Evolutionary conservation across 2,888 invertebrate species (phyloP), one percentile per base, ranked within the genome.

Genomic region (Athetis lepigone): DNA sequence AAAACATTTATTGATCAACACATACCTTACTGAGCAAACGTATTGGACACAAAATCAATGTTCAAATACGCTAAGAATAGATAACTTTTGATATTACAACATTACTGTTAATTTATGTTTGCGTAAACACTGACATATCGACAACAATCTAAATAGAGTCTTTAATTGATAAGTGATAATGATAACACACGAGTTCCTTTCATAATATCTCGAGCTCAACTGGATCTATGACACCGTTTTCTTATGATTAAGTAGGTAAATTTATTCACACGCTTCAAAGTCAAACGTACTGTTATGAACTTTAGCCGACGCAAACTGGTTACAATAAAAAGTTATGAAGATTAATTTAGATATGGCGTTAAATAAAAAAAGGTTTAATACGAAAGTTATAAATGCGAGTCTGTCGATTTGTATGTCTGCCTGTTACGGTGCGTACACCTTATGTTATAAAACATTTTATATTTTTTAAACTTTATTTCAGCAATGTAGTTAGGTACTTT

Each of bases 131-230:
- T 43, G 46, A 42, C 49, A 27, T 54, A 55, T 36, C 43, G 11
- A 55, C 33, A 18, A 16, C n/a, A 40, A 75, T 67, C 56, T 63
- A 18, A 54, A 61, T 52, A 60, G 52, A 39, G 13, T 50, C 62
- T 52, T 33, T 39, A 62, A 62, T 52, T 65, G 73, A 80, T n/a
- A n/a, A n/a, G n/a, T n/a, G n/a, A n/a, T n/a, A n/a, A n/a, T n/a
- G n/a, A n/a, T 80, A 74, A 68, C 40, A 67, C 64, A 67, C 81
- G 74, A 60, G 74, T 66, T 55, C 19, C 54, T 50, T 58, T 58
- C 68, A 55, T 64, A 62, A 74, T 69, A 71, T 61, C 70, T 49
- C 49, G 64, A 62, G 66, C 70, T 55, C 75, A 50, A 79, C 80
- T 79, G 79, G 70, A 66, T 71, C 43, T 47, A 43, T 74, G 45